Evolutionary conservation across 2,888 invertebrate genomes (phyloP).

Genomic region (Drosophila birchii): DNA sequence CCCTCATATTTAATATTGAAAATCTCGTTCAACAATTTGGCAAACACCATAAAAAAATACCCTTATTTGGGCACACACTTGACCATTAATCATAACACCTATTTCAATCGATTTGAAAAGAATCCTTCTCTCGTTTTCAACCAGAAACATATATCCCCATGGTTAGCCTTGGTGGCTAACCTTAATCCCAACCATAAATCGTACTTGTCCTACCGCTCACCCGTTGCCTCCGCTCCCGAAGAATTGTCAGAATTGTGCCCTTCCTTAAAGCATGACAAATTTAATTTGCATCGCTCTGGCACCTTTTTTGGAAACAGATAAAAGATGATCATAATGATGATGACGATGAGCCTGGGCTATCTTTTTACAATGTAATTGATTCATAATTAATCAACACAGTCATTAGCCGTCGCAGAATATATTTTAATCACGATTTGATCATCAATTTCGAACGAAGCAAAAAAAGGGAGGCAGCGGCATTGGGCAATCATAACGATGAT

Average conservation of each 20-base stretch:
- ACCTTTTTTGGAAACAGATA: conserved; percentile 26
- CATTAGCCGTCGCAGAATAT: conserved; percentile 68
- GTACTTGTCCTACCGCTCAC: background rate
- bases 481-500: conserved; percentile 82
- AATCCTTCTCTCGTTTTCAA: background rate
- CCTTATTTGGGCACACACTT: background rate
- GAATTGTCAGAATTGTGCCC: conserved; percentile 5
- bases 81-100: conserved; percentile 12
- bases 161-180: conserved; percentile 4
- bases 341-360: conserved; percentile 11
- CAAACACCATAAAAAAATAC: background rate
- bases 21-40: background rate
- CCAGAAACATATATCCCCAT: background rate
- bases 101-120: background rate
- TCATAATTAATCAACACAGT: conserved; percentile 76
- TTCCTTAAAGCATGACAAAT: conserved; percentile 38
- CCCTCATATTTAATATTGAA: background rate
- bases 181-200: conserved; percentile 23
- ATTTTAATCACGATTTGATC: conserved; percentile 81
- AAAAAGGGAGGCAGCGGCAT: conserved; percentile 45
- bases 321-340: background rate
- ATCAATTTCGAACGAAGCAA: conserved; percentile 68
- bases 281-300: conserved; percentile 37
- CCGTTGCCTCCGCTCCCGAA: background rate
- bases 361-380: conserved; percentile 74